A percentile compares a stretch with the other conserved stretches of the same genome.
phyloP scores from a whole-genome alignment of 2,113 vertebrate genomes.

The Phalacrocorax carbo region DNA sequence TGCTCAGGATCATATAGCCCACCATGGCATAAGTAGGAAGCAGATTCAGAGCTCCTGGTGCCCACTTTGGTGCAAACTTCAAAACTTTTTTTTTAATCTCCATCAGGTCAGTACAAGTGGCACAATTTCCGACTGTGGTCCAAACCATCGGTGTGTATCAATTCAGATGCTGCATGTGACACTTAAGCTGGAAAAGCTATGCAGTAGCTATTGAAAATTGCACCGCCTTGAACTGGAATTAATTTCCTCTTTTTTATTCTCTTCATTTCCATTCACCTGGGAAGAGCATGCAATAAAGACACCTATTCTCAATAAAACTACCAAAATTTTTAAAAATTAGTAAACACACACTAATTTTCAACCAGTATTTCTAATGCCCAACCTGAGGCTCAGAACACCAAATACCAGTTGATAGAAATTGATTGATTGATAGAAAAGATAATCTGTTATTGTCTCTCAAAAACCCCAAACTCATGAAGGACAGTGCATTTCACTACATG shows the following conservation, averaged over 20 bases:
- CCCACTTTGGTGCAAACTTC: background rate
- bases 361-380: background rate
- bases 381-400: background rate
- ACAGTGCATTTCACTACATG: background rate
- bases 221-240: background rate
- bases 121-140: background rate
- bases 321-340: background rate
- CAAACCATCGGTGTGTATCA: background rate
- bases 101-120: background rate
- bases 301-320: background rate
- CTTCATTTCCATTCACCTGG: background rate
- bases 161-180: background rate
- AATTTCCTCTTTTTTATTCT: background rate
- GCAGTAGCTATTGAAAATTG: background rate
- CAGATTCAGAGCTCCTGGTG: background rate
- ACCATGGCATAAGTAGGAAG: background rate
- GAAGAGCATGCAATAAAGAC: background rate
- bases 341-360: background rate
- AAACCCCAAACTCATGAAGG: background rate
- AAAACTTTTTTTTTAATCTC: background rate
- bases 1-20: background rate
- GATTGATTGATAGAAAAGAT: background rate
- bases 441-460: background rate
- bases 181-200: background rate
- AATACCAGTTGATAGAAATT: background rate